These are phyloP conservation scores for Adela reaumurella DNA, from an alignment of 2,888 invertebrate species.

Conservation along the genomic window DNA sequence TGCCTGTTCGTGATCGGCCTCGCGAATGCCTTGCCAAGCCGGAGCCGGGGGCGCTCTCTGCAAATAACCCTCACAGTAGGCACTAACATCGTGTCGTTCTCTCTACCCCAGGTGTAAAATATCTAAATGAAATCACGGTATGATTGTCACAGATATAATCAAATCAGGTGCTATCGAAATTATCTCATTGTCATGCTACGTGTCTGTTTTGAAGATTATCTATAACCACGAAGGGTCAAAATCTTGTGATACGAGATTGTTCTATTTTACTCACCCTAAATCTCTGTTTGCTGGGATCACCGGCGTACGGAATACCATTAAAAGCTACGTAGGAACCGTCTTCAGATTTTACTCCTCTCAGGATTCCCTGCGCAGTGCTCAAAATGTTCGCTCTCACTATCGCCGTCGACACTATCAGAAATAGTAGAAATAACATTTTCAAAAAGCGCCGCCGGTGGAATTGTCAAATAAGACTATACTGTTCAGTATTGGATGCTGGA, in stretches of 20 bases:
- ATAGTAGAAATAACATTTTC: background rate
- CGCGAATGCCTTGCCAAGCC: slow-evolving; percentile 27
- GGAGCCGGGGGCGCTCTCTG: slow-evolving; percentile 36
- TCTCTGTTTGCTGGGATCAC: slow-evolving; percentile 16
- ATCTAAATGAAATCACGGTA: no score
- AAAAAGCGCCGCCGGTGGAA: background rate
- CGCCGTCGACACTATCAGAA: background rate
- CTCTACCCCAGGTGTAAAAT: no score
- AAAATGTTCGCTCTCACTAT: slow-evolving; percentile 19
- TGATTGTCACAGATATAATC: no score
- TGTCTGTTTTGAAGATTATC: no score
- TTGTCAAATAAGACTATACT: no score
- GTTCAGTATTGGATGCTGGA: no score
- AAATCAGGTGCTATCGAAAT: no score
- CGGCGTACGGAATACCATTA: slow-evolving; percentile 36
- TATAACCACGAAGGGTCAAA: no score
- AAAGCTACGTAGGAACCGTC: slow-evolving; percentile 31
- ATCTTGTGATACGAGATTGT: no score
- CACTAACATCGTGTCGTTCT: no score
- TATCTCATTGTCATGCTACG: no score
- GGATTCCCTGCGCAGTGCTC: slow-evolving; percentile 28
- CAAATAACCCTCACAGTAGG: slow-evolving; percentile 9
- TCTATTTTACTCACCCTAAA: slow-evolving; percentile 29
- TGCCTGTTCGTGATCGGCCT: slow-evolving; percentile 16
- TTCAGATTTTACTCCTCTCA: slow-evolving; percentile 21